Evolutionary conservation across 1,140 invertebrate genomes (phyloP), one percentile per base, ranked within the genome.

Genomic region (Bombus fervidus): DNA sequence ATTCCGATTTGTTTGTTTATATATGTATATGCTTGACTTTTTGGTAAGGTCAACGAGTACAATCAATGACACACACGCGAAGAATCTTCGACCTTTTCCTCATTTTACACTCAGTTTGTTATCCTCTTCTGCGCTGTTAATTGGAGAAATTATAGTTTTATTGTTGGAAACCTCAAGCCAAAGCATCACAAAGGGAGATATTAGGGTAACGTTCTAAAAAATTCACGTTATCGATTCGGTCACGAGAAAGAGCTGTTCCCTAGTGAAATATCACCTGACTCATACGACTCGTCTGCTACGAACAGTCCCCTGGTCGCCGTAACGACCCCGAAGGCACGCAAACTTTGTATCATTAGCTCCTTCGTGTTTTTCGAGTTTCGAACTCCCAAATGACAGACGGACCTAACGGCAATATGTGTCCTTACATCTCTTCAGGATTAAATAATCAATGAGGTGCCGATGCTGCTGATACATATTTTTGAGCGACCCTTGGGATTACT

Each of bases 171-270:
- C 13, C 15, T 31, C 28, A 0, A 18, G 34, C 22, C 0, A 12
- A 31, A 71, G 15, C 1, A 13, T 34, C 22, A 6, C 18, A 31
- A 34, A 57, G 47, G 37, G 15, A 22, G 12, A n/a, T 59, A 62
- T 88, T 76, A 47, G 73, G 59, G 37, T 18, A 53, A 53, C 47
- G 53, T 57, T 25, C 9, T 89, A 47, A 87, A 89, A 87, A 80
- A 89, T 85, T 87, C n/a, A 89, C 79, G 41, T 37, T 53, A 73
- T 74, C 64, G 85, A 83, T 86, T 28, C 37, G 13, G 64, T 73
- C 71, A 41, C 75, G 77, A 47, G 64, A 86, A 57, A 83, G n/a
- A 81, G 77, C 83, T 86, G 47, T 83, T 66, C 75, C 80, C n/a
- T 10, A 31, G 76, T 83, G 76, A 89, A 84, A 84, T 84, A 89